Conservation (phyloP, 2,888 invertebrate species). For the Limnephilus auricula region DNA sequence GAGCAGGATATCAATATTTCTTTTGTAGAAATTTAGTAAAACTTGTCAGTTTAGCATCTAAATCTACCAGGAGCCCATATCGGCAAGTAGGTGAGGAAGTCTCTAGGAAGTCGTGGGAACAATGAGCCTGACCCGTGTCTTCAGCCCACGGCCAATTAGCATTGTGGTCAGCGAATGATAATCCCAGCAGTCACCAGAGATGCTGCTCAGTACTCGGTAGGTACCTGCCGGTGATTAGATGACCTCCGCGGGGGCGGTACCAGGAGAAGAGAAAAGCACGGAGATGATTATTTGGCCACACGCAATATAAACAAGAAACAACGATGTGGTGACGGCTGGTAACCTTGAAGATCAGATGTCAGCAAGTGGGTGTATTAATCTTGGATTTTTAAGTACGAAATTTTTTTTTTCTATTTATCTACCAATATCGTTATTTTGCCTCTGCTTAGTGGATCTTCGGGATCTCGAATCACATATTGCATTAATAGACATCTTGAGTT, state of each 20-base stretch:
- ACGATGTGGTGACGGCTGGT: not conserved
- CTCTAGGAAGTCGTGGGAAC: slow-evolving; percentile 59
- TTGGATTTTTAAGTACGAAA: not conserved
- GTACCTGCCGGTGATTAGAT: slow-evolving; percentile 23
- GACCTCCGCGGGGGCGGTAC: slow-evolving; percentile 23
- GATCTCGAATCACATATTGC: too few relatives aligned
- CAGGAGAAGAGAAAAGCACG: slow-evolving; percentile 9
- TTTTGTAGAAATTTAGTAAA: not conserved
- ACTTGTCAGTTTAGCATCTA: not conserved
- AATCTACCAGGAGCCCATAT: not conserved
- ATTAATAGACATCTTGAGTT: too few relatives aligned
- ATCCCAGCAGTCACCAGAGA: slow-evolving; percentile 8
- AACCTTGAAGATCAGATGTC: not conserved
- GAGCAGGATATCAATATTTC: too few relatives aligned
- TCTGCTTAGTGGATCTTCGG: not conserved
- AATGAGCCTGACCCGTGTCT: slow-evolving; percentile 23
- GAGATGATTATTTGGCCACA: not conserved
- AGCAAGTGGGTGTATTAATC: not conserved
- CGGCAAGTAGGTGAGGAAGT: slow-evolving; percentile 19
- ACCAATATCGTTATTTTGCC: not conserved
- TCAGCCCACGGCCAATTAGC: slow-evolving; percentile 42
- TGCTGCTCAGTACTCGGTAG: slow-evolving; percentile 2
- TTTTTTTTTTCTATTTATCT: too few relatives aligned
- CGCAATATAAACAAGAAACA: not conserved
- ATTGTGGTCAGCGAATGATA: slow-evolving; percentile 48